Conservation (phyloP, 2,888 invertebrate genomes). For the Minunthozetes semirufus region DNA sequence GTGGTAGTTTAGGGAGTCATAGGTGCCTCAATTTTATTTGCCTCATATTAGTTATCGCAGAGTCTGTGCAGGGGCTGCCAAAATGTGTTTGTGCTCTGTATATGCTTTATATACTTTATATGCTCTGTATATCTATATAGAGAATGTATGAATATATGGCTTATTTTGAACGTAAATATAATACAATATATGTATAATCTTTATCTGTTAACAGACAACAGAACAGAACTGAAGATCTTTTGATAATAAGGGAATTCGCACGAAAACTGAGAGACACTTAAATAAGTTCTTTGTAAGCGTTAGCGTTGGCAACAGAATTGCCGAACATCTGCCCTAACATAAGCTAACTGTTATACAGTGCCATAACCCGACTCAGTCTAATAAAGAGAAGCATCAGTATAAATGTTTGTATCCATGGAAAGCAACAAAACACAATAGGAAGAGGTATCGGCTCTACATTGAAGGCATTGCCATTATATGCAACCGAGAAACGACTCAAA, state of each 20-base stretch:
- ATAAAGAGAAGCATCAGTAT: slow-evolving; percentile 28
- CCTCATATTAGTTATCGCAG: slow-evolving; percentile 10
- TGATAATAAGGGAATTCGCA: slow-evolving; percentile 20
- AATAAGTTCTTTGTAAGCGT: not conserved
- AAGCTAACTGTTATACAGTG: not conserved
- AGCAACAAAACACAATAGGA: slow-evolving; percentile 23
- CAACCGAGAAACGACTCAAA: not conserved
- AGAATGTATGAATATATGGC: not conserved
- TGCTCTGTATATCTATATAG: no score
- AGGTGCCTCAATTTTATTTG: slow-evolving; percentile 19
- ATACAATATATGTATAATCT: not conserved
- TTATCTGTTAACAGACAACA: not conserved
- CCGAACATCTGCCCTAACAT: slow-evolving; percentile 19
- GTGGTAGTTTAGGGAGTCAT: not conserved
- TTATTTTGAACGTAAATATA: not conserved
- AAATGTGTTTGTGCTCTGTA: not conserved
- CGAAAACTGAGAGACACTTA: slow-evolving; percentile 19
- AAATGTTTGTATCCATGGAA: slow-evolving; percentile 11
- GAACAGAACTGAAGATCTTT: slow-evolving; percentile 1
- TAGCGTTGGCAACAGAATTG: not conserved
- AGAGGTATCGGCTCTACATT: slow-evolving; percentile 10
- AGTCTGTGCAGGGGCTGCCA: not conserved
- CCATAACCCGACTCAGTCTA: not conserved
- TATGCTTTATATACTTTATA: no score
- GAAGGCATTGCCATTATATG: slow-evolving; percentile 19